Base-by-base conservation (phyloP, 2,888 invertebrate genomes). In the Agrochola lychnidis region DNA sequence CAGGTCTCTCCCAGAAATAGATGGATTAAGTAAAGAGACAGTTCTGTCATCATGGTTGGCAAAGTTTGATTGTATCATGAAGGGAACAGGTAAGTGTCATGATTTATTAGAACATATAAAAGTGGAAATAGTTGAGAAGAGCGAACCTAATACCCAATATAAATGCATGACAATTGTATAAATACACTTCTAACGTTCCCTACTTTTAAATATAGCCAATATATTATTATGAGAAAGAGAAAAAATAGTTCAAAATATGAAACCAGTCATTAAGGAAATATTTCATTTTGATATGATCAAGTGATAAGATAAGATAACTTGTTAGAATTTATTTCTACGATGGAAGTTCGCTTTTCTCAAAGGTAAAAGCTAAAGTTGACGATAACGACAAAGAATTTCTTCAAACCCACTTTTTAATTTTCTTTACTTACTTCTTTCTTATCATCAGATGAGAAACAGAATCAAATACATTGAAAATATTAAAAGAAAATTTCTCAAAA, bases 11-110 rank as follows among this genome's bases (percentile, higher is more conserved):
- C 99, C 99, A 86, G 99, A 99, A 97, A 99, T 99, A 93, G 99
- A 99, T 96, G 99, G 99, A 86, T 97, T 99, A 89, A 99, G 99
- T 97, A 99, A 99, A 97, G 99, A 99, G 96, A 99, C 99, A 64
- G 99, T 99, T 62, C 97, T 99, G 87, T 99, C 99, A 84, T 99
- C 99, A 64, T 99, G 99, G 99, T 98, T 99, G 98, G 99, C 99
- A 76, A 99, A 99, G 96, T 99, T 99, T 95, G 99, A 99, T 97
- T 99, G 99, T 95, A 99, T 99, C 93, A 98, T 99, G 94, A 99
- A 99, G 96, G 99, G 99, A 96, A 98, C 97, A 70, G 97, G 97
- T 97, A 91, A 95, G 96, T 93, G 75, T 56, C 56, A 16, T 63
- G 42, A 73, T 62, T 66, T 76, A 67, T 75, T 76, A 45, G 66